phyloP scores from a whole-genome alignment of 2,797 vertebrate species.

The Carcharodon carcharias region DNA sequence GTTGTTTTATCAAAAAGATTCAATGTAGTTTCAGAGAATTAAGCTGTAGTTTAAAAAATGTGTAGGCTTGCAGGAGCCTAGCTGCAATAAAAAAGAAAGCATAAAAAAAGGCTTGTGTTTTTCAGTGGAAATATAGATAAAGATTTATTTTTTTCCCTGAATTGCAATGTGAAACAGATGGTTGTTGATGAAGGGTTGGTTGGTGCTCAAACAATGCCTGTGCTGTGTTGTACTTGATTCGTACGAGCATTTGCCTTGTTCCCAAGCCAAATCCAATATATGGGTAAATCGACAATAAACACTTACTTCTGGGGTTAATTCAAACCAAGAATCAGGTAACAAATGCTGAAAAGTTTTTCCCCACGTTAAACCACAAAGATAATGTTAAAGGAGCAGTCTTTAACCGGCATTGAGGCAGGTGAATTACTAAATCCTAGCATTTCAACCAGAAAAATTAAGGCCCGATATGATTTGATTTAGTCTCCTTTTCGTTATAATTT shows the following conservation, averaged over 20 bases:
- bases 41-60: neutral
- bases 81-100: neutral
- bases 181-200: neutral
- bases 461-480: neutral
- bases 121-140: neutral
- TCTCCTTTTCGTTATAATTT: neutral
- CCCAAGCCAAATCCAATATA: neutral
- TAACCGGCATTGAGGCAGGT: neutral
- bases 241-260: conserved; percentile 11
- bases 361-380: neutral
- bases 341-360: neutral
- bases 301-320: neutral
- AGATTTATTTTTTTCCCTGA: neutral
- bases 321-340: neutral
- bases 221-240: neutral
- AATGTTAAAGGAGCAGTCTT: neutral
- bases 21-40: neutral
- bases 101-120: neutral
- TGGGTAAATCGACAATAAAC: neutral
- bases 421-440: neutral
- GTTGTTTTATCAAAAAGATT: neutral
- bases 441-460: neutral
- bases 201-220: conserved; percentile 3
- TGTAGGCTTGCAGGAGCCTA: neutral
- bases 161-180: conserved; percentile 28